Evolutionary conservation across 2,113 vertebrate genomes (phyloP), one percentile per base, ranked within the genome.

Genomic region (Bujurquina vittata): DNA sequence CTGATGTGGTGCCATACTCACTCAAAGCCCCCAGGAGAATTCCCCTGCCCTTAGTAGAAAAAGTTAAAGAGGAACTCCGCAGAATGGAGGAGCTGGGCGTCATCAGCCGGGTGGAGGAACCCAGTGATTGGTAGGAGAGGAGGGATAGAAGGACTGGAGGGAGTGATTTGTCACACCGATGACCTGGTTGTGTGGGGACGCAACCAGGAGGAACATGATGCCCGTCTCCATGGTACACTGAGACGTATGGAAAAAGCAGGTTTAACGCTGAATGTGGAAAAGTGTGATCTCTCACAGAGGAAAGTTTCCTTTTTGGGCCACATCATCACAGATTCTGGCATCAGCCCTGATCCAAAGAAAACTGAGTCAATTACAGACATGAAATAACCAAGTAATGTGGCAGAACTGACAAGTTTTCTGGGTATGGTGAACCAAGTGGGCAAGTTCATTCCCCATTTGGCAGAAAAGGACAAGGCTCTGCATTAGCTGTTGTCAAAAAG

Each of bases 371-470:
- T 89, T n/a, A 35, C 15, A 10, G 40, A 78, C 2, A 84, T 74
- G 60, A 23, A 3, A 0, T 52, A 57, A 20, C 61, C 69, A 3
- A 29, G 15, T 11, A 59, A 63, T 7, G 35, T 82, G 2, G 7
- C 17, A 1, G 14, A 87, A 20, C 4, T 85, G 3, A 1, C n/a
- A 1, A 81, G 33, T 22, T 93, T 77, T 54, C 62, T 93, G 0
- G 14, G 85, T 0, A 88, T 85, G 75, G 79, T 93, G 1, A 89
- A 69, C 4, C 79, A 90, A 56, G 54, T 90, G 6, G 79, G 82
- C 3, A 91, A 80, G 37, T 93, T 87, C 14, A 60, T 91, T 3
- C 78, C 79, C 3, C 11, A 72, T 0, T 5, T 89, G 1, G 60
- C 63, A 0, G 77, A 85, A 18, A 92, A 79, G 59, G 73, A 81